Percentiles rank a stretch among this genome's conserved stretches.
phyloP scores from a whole-genome alignment of 2,888 invertebrate genomes.

The Cotesia congregata region DNA sequence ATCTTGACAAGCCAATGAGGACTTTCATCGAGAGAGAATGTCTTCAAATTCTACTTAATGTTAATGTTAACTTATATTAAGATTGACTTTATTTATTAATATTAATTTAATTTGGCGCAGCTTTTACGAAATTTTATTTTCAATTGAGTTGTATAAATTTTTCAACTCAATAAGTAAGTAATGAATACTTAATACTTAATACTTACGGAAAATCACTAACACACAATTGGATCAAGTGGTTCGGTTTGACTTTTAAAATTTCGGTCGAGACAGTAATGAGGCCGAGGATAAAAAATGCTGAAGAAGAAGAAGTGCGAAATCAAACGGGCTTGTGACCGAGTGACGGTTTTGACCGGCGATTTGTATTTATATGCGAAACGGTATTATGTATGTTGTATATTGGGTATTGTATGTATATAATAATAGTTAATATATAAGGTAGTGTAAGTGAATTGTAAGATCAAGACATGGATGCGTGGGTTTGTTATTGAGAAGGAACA shows the following conservation, averaged over 20 bases:
- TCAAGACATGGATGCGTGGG: too few species aligned
- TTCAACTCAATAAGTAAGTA: neutral
- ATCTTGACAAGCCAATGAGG: slow-evolving; percentile 56
- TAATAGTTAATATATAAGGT: neutral
- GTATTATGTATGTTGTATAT: slow-evolving; percentile 28
- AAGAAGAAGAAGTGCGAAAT: neutral
- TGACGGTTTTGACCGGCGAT: slow-evolving; percentile 21
- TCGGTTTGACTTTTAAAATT: neutral
- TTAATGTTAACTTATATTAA: neutral
- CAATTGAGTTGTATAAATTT: neutral
- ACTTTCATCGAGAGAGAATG: slow-evolving; percentile 12
- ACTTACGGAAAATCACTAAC: neutral
- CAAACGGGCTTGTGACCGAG: slow-evolving; percentile 35
- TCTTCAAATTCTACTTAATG: slow-evolving; percentile 10
- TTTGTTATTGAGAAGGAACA: neutral
- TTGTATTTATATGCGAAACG: slow-evolving; percentile 53
- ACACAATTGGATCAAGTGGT: neutral
- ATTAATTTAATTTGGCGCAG: neutral
- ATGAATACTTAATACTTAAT: neutral
- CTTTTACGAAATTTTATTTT: too few species aligned
- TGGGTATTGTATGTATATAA: neutral
- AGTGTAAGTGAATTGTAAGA: neutral
- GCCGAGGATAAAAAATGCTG: slow-evolving; percentile 17
- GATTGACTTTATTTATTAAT: neutral
- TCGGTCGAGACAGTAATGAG: neutral